Evolutionary conservation across 2,113 vertebrate genomes (phyloP), one percentile per base, ranked within the genome.

Genomic region (Ceyx melanurus): DNA sequence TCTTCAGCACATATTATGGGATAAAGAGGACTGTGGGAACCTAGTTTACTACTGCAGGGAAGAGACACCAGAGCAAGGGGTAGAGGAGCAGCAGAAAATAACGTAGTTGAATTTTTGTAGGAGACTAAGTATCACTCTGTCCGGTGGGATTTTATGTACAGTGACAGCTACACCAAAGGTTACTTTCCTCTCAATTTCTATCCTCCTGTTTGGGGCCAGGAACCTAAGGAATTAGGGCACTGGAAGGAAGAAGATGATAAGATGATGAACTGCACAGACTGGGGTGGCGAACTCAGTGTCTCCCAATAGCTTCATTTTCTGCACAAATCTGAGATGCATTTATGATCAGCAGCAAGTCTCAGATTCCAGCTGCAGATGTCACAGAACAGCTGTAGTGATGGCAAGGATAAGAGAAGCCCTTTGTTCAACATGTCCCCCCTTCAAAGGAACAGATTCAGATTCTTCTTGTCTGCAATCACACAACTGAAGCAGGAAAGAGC

Each of bases 21-120:
- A 93, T 90, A 92, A 89, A 93, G 67, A 92, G 42, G 58, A 76
- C 62, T 80, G 67, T 3, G 85, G 67, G 71, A 94, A 96, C 82
- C 74, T 87, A 60, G 84, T 94, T 92, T 85, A 67, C 29, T 35
- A 20, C 43, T 77, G 37, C 82, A 74, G 64, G 60, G n/a, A 88
- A 85, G 42, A 76, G 54, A 76, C 0, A 11, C 35, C 71, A 90
- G 33, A 60, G 50, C 72, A 86, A 2, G 50, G 58, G 64, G 46
- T 79, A 73, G 57, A 82, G 31, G 15, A 86, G 33, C 2, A 70
- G 81, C 73, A 84, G 33, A 84, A 93, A 93, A 92, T 83, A 51
- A 46, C 82, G 37, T 20, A 9, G 16, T 0, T 71, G 43, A 61
- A 51, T 84, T 93, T 83, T 91, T 89, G 54, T 43, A 71, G 50